Base-by-base conservation (phyloP, 2,113 vertebrate species). In the Phocoena sinus region DNA sequence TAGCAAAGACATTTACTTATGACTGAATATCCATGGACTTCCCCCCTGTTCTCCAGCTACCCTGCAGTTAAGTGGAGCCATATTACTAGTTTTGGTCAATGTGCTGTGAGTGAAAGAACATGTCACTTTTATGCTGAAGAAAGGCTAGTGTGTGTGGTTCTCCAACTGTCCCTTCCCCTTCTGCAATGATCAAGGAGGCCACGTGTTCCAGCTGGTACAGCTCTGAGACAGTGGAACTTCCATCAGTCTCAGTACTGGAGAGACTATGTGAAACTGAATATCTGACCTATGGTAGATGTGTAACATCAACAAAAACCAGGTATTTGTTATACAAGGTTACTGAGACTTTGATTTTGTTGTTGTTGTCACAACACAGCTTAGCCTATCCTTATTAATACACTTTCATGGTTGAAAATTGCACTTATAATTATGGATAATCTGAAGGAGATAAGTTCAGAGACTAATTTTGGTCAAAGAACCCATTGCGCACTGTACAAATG, bases 281-380 rank as follows among this genome's bases (percentile, higher is more conserved):
- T 56, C 73, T 82, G 65, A 68, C 2, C 36, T 60, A n/a, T 2
- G 23, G 38, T 12, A 70, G 62, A 80, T 31, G 8, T 83, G 50
- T 21, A 63, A 28, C 62, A 20, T 84, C 77, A 93, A 50, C 18
- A 85, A 84, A 53, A 90, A 83, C 44, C 1, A 79, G 26, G 70
- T 50, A 87, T 86, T 21, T 70, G 15, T 58, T 71, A 90, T 2
- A 15, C 53, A 87, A 41, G n/a, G 3, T 92, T 73, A 88, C 82
- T 92, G 31, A 93, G 89, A 79, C 53, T 77, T 84, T 92, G 63
- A 79, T 86, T 80, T 60, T 90, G 47, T 33, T 94, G 89, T 44
- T 82, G n/a, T 81, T 91, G 71, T 65, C 73, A 81, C 2, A 84
- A 47, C 33, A 92, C 21, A 71, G 20, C 13, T 84, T 92, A 84